Conservation (phyloP, 2,888 invertebrate species). For the Catocala nupta region DNA sequence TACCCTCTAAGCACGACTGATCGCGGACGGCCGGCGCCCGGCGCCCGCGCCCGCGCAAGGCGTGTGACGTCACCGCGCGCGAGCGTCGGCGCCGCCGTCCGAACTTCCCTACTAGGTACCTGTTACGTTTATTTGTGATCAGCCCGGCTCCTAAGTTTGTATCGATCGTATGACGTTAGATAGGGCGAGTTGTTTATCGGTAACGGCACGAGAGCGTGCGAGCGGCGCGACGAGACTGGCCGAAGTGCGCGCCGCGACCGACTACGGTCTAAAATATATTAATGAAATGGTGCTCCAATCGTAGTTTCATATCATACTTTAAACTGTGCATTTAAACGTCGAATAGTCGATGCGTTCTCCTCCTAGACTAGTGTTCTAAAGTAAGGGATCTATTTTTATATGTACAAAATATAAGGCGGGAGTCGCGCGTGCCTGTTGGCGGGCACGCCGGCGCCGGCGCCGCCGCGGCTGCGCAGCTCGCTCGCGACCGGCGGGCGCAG, state of each 20-base stretch:
- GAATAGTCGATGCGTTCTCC: slow-evolving; percentile 68
- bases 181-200: slow-evolving; percentile 13
- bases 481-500: no score
- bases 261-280: slow-evolving; percentile 41
- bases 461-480: neutral
- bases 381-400: slow-evolving; percentile 83
- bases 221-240: neutral
- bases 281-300: slow-evolving; percentile 81
- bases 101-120: slow-evolving; percentile 1
- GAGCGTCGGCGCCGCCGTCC: neutral
- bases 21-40: no score
- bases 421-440: slow-evolving; percentile 11
- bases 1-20: slow-evolving; percentile 6
- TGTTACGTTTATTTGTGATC: slow-evolving; percentile 1
- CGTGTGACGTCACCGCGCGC: no score
- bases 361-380: slow-evolving; percentile 69
- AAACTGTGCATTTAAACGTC: slow-evolving; percentile 76
- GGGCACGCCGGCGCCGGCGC: slow-evolving; percentile 1
- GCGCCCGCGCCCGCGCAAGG: no score
- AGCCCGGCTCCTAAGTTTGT: neutral
- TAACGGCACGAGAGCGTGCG: slow-evolving; percentile 1
- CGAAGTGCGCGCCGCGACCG: slow-evolving; percentile 4
- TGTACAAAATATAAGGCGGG: slow-evolving; percentile 55
- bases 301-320: slow-evolving; percentile 84
- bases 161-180: slow-evolving; percentile 17